phyloP scores from a whole-genome alignment of 2,888 invertebrate genomes.

The Aporophyla nigra region DNA sequence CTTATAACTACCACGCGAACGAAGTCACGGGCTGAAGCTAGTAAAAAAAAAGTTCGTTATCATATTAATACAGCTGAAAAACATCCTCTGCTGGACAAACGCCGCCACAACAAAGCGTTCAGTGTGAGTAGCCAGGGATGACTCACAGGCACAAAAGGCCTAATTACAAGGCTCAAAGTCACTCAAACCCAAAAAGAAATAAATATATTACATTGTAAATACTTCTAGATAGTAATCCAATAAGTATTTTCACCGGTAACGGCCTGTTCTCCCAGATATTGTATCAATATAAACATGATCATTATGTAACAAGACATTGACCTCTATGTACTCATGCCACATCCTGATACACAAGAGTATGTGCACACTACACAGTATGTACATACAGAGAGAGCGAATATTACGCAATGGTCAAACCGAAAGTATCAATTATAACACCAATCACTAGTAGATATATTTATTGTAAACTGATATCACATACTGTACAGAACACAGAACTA shows the following conservation, averaged over 20 bases:
- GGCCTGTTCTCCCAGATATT: neutral
- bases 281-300: constrained; percentile 17
- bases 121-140: neutral
- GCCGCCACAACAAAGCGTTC: neutral
- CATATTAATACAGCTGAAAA: neutral
- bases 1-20: no score
- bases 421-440: constrained; percentile 24
- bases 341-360: constrained; percentile 20
- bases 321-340: neutral
- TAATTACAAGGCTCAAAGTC: neutral
- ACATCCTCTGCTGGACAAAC: neutral
- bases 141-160: neutral
- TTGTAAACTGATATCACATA: constrained; percentile 7
- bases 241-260: constrained; percentile 4
- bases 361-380: neutral
- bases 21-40: no score
- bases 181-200: neutral
- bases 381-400: neutral
- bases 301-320: constrained; percentile 21
- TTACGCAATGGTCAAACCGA: constrained; percentile 27
- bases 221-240: neutral
- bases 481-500: neutral
- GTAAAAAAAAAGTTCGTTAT: neutral
- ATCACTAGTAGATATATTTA: constrained; percentile 9
- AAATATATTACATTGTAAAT: constrained; percentile 1